Conservation (phyloP, 30 jellyfish, hydroid and myxozoan species). For the Cassiopea xamachana region DNA sequence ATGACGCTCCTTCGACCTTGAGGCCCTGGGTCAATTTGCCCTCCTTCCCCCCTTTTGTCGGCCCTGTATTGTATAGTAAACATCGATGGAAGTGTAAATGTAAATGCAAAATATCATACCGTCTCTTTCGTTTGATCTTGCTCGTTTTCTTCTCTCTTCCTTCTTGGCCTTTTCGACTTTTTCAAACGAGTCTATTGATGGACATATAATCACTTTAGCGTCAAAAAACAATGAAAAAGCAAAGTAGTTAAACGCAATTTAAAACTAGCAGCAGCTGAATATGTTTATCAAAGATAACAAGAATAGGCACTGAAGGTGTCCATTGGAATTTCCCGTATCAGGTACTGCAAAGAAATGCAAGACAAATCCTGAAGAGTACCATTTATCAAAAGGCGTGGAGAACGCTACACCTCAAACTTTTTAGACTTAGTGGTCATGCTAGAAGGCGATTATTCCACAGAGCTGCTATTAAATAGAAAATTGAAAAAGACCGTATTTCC, state of each 20-base stretch:
- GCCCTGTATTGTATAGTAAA: not conserved
- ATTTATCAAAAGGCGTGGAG: slow-evolving; percentile 11
- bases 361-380: not conserved
- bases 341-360: not conserved
- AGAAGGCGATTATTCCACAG: not conserved
- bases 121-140: slow-evolving; percentile 35
- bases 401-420: not conserved
- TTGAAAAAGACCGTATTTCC: not conserved
- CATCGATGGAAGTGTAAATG: not conserved
- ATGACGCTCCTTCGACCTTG: too few relatives aligned
- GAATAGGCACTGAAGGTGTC: not conserved
- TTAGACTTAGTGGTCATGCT: not conserved
- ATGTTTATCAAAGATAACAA: too few relatives aligned
- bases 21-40: too few relatives aligned
- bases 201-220: not conserved
- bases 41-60: too few relatives aligned
- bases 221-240: too few relatives aligned
- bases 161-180: slow-evolving; percentile 50
- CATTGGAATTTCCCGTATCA: not conserved
- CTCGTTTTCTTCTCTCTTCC: slow-evolving; percentile 53
- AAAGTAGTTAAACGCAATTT: too few relatives aligned
- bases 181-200: slow-evolving; percentile 47
- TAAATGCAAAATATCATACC: slow-evolving; percentile 14
- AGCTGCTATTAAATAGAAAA: not conserved
- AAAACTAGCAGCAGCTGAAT: too few relatives aligned